Percentiles rank a stretch among this genome's conserved stretches.
phyloP scores from a whole-genome alignment of 1,140 invertebrate genomes.

The Leptestheria dahalacensis region DNA sequence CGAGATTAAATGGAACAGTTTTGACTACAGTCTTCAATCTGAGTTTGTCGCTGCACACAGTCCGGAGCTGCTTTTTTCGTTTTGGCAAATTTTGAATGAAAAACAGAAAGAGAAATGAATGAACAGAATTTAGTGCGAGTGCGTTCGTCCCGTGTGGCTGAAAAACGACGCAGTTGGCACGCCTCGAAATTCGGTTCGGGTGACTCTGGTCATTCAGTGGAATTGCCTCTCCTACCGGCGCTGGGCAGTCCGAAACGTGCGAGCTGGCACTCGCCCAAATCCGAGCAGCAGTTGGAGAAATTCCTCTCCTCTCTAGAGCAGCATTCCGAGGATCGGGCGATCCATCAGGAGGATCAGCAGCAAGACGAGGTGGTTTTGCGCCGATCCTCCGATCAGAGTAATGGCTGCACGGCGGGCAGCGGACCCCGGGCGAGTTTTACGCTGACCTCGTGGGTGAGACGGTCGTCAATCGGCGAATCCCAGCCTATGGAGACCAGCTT shows the following conservation, averaged over 20 bases:
- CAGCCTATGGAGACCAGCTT: neutral
- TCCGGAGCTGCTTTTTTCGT: too few species aligned
- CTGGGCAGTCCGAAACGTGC: neutral
- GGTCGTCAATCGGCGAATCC: neutral
- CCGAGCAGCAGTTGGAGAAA: neutral
- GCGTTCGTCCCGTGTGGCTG: neutral
- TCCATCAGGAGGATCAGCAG: neutral
- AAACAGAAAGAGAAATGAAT: too few species aligned
- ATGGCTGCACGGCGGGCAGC: neutral
- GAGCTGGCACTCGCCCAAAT: neutral
- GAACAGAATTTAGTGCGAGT: constrained; percentile 2
- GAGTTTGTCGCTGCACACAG: too few species aligned
- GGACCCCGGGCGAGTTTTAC: neutral
- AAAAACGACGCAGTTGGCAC: constrained; percentile 7
- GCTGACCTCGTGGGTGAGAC: neutral
- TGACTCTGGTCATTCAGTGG: neutral
- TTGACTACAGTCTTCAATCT: too few species aligned
- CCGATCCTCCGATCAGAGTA: neutral
- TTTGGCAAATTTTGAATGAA: too few species aligned
- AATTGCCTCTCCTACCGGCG: neutral
- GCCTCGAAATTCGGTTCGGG: neutral
- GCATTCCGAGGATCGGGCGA: neutral
- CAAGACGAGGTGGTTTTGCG: neutral
- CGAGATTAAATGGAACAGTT: too few species aligned
- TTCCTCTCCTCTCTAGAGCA: neutral